Evolutionary conservation across 2,113 vertebrate species (phyloP).

Genomic region (Hirundichthys speculiger): DNA sequence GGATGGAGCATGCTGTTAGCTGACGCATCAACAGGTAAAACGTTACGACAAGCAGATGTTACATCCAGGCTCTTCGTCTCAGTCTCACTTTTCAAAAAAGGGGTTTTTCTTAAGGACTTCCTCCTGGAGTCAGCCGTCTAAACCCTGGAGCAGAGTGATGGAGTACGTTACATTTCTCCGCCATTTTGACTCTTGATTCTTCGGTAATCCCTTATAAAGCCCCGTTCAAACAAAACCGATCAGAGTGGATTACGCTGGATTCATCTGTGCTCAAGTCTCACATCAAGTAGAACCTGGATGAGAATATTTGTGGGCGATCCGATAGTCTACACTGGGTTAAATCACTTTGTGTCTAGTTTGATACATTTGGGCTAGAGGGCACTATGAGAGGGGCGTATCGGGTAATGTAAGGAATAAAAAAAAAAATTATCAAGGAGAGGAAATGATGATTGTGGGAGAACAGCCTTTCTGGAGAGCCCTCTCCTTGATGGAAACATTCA

Average conservation of each 20-base stretch:
- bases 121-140: conserved; percentile 7
- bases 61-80: conserved; percentile 4
- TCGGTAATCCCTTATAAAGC: conserved; percentile 50
- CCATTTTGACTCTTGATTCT: conserved; percentile 49
- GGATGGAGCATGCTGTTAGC: not conserved
- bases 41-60: conserved; percentile 17
- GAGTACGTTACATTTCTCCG: conserved; percentile 19
- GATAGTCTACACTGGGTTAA: no score
- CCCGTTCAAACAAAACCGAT: conserved; percentile 53
- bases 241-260: conserved; percentile 57
- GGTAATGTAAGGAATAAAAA: conserved; percentile 42
- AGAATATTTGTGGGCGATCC: conserved; percentile 8
- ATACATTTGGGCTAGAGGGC: conserved; percentile 17
- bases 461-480: conserved; percentile 27
- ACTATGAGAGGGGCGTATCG: not conserved
- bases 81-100: conserved; percentile 1
- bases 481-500: conserved; percentile 69
- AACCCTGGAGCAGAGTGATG: conserved; percentile 13
- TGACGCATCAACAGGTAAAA: conserved; percentile 10
- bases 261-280: conserved; percentile 42
- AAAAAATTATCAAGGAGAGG: conserved; percentile 26
- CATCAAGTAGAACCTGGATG: conserved; percentile 13
- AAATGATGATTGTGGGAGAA: conserved; percentile 24
- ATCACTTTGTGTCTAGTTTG: conserved; percentile 11
- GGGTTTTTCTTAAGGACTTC: conserved; percentile 1